Conservation (phyloP, 2,797 vertebrate genomes). For the Lagorchestes hirsutus region DNA sequence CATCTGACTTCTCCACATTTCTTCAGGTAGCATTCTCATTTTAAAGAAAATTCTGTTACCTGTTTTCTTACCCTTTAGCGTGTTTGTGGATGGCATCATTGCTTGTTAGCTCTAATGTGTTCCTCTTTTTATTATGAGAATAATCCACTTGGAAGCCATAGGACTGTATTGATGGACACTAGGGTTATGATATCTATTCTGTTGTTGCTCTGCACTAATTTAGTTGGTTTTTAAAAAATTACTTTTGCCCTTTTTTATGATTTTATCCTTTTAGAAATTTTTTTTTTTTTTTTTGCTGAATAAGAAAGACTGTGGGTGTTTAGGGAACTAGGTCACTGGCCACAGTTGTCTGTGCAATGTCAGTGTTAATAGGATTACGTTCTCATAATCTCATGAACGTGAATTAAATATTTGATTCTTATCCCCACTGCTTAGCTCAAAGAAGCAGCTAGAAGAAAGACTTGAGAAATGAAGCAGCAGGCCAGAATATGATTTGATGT, state of each 20-base stretch:
- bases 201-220: neutral
- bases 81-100: neutral
- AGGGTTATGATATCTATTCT: neutral
- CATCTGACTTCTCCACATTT: neutral
- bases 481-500: neutral
- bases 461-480: constrained; percentile 6
- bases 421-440: constrained; percentile 82
- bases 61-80: neutral
- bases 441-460: constrained; percentile 72
- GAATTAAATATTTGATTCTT: constrained; percentile 81
- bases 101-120: neutral
- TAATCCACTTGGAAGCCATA: neutral
- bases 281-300: constrained; percentile 1
- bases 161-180: neutral
- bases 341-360: constrained; percentile 68
- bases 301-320: constrained; percentile 54
- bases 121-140: neutral
- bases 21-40: neutral
- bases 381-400: constrained; percentile 81
- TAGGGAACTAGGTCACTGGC: constrained; percentile 80
- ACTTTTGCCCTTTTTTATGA: neutral
- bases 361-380: constrained; percentile 84
- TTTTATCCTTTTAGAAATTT: constrained; percentile 25
- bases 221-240: neutral
- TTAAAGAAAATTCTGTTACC: neutral